Evolutionary conservation across 2,888 invertebrate genomes (phyloP), one percentile per base, ranked within the genome.

Genomic region (Agriopis leucophaearia): DNA sequence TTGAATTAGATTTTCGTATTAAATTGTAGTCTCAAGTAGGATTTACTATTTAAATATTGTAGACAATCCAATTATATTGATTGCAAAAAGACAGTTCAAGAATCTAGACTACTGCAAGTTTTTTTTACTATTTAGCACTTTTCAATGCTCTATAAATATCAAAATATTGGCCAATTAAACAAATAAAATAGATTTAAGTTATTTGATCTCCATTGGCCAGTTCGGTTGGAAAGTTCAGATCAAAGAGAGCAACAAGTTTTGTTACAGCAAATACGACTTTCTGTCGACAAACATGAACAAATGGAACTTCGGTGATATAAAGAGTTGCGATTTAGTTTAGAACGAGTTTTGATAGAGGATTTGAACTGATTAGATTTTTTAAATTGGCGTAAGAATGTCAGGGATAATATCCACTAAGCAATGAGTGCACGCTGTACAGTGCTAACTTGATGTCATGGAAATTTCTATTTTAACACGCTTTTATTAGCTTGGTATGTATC

Each of bases 191-290:
- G 40, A 2, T 27, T 10, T 47, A 40, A 5, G 18, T 54, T 62
- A 48, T 67, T 63, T 48, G 63, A 63, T 58, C 63, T 48, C 58
- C 52, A 58, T 66, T 52, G 62, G 42, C 27, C 1, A 50, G 48
- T 13, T 57, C 54, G 16, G 52, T 18, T 35, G 61, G 61, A 52
- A 58, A 64, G 65, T 65, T 59, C n/a, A 40, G 42, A 42, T 59
- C 38, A 8, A 16, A 16, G 52, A 36, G 67, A 48, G 67, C 67
- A 67, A 67, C 67, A 67, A 67, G 67, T 66, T 51, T 35, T 16
- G n/a, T 15, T 7, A 51, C 16, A 27, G 27, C 27, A 13, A 36
- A 16, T 36, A 36, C 56, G 57, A 44, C 45, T 42, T 64, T 50
- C 27, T 27, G 27, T 47, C 47, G 10, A 13, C 16, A n/a, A 51